Evolutionary conservation across 2,113 vertebrate genomes (phyloP), one percentile per base, ranked within the genome.

Genomic region (Bujurquina vittata): DNA sequence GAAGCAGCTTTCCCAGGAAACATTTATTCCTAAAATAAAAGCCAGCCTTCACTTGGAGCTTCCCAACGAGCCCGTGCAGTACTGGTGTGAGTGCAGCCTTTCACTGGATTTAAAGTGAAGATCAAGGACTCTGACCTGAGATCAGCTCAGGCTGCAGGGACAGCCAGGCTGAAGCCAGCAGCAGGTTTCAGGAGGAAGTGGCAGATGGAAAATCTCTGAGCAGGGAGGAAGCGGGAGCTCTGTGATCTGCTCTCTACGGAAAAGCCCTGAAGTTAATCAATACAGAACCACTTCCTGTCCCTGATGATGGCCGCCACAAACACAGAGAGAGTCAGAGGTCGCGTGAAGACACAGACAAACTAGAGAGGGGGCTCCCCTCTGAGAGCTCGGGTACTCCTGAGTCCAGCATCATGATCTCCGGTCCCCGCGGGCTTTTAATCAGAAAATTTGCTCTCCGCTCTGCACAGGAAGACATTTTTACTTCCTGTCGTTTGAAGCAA

Each of bases 221-320:
- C 10, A 0, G 20, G 29, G 72, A 72, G 77, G 56, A 72, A 80
- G 61, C 8, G 1, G 17, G 18, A 43, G 77, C 81, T 40, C 5
- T 65, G 29, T 74, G 75, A 67, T 52, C 63, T 31, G 55, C 60
- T 54, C 61, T 40, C 72, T 52, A 9, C 12, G 55, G 31, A 43
- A 49, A 60, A 54, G 31, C n/a, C n/a, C 7, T 11, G 57, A 40
- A 84, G 81, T 77, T 54, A 46, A 75, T 80, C 80, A 26, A 55
- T 73, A 49, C 23, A 11, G 17, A 0, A 76, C 5, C 10, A 1
- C 72, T 88, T 88, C 87, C 87, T 77, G 84, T 55, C 40, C 4
- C 20, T 33, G 0, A 22, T 54, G 4, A 20, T 0, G 1, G 10
- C 15, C 18, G 15, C 31, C 2, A 3, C 3, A n/a, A 80, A 40